Evolutionary conservation across 1,140 invertebrate species (phyloP), one percentile per base, ranked within the genome.

Genomic region (Carposina sasakii): DNA sequence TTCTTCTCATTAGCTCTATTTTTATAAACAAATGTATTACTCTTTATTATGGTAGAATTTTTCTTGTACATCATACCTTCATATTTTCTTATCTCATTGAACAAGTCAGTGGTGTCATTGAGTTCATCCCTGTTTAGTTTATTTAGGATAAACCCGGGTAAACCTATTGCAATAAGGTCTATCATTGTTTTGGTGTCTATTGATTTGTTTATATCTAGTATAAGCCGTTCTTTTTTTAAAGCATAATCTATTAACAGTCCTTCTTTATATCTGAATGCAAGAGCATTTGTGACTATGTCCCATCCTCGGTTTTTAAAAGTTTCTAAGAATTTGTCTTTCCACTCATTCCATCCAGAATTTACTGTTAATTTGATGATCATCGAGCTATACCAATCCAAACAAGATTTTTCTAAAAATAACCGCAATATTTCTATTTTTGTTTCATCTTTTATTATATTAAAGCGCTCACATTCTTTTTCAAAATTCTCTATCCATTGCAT

Each of bases 191-290:
- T 47, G 24, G 37, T 26, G 44, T 64, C 57, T 15, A 70, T 71
- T 19, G 50, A 31, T 54, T 53, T 60, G 31, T 47, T 61, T 19
- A 60, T 42, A 17, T 71, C 63, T 33, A 69, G 48, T 43, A 68
- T 49, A 36, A 68, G 50, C 39, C 56, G 63, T 57, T 72, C 60
- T 62, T 68, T 70, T n/a, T 46, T 70, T 33, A 65, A 23, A 10
- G 60, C 66, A 60, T 74, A 72, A 19, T 72, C 67, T 21, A 74
- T 8, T 42, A 76, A 64, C 28, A 60, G 64, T n/a, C 66, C 64
- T 33, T 33, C n/a, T 49, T 54, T 21, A 40, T 67, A 73, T 53
- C 50, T 71, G 45, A 55, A 70, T 17, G 16, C 43, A 22, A 67
- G 22, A 16, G 63, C 66, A 57, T 67, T 62, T 10, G 13, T 62